Evolutionary conservation across 2,113 vertebrate genomes (phyloP).

Genomic region (Mola mola): DNA sequence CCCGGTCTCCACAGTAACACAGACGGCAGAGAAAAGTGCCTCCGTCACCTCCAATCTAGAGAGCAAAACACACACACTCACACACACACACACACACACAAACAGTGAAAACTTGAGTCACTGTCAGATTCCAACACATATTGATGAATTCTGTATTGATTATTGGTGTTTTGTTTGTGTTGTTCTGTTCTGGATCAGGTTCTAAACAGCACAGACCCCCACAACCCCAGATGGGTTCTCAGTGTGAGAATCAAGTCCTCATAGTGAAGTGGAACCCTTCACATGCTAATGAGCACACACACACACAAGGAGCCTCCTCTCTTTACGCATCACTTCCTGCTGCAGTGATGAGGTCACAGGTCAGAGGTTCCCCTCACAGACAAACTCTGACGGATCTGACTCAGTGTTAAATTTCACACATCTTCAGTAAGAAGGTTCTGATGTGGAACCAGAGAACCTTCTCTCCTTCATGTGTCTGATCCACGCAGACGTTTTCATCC

Average conservation of each 20-base stretch:
- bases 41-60: constrained; percentile 22
- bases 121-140: not conserved
- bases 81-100: constrained; percentile 2
- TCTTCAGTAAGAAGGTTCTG: no score
- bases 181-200: no score
- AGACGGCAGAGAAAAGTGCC: constrained; percentile 4
- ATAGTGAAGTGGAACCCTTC: constrained; percentile 61
- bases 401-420: no score
- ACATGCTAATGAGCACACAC: constrained; percentile 70
- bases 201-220: not conserved
- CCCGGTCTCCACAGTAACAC: constrained; percentile 43
- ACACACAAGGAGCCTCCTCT: no score
- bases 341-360: constrained; percentile 12
- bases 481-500: no score
- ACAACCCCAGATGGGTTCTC: constrained; percentile 19
- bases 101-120: not conserved
- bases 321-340: not conserved
- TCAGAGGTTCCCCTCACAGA: not conserved
- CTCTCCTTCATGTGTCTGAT: no score
- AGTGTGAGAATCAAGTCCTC: constrained; percentile 44
- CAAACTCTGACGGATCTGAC: no score
- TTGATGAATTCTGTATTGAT: not conserved
- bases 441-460: no score
- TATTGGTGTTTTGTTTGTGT: not conserved
- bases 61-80: constrained; percentile 31